These are phyloP conservation scores for Hymenochirus boettgeri DNA, from an alignment of 2,113 vertebrate genomes.

Conservation along the genomic window DNA sequence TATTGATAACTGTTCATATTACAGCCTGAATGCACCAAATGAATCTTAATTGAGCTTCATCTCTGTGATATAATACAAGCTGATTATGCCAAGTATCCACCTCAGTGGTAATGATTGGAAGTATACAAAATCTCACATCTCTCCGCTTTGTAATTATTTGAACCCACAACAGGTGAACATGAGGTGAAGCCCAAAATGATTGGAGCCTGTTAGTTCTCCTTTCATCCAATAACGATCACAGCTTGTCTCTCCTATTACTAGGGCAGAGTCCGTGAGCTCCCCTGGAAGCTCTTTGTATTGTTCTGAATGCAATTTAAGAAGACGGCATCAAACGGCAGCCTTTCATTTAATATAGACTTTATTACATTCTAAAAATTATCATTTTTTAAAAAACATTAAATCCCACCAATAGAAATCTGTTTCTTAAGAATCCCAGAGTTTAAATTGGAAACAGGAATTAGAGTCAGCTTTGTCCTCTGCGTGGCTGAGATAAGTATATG, in stretches of 20 bases:
- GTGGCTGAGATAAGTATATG: conserved; percentile 37
- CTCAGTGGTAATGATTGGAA: conserved; percentile 2
- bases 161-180: background rate
- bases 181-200: background rate
- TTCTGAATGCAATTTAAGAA: background rate
- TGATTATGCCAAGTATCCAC: background rate
- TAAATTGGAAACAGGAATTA: conserved; percentile 42
- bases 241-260: background rate
- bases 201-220: background rate
- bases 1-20: background rate
- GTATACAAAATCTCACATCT: conserved; percentile 9
- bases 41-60: background rate
- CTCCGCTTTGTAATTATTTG: conserved; percentile 5
- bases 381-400: conserved; percentile 21
- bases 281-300: background rate
- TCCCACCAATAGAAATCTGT: conserved; percentile 23
- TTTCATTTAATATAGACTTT: conserved; percentile 38
- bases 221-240: background rate
- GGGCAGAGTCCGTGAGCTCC: conserved; percentile 2
- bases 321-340: conserved; percentile 9
- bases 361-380: conserved; percentile 23
- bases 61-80: conserved; percentile 10
- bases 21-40: background rate
- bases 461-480: conserved; percentile 41
- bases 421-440: conserved; percentile 32